Evolutionary conservation across 1,140 invertebrate species (phyloP).

Genomic region (Drosophila bocqueti): DNA sequence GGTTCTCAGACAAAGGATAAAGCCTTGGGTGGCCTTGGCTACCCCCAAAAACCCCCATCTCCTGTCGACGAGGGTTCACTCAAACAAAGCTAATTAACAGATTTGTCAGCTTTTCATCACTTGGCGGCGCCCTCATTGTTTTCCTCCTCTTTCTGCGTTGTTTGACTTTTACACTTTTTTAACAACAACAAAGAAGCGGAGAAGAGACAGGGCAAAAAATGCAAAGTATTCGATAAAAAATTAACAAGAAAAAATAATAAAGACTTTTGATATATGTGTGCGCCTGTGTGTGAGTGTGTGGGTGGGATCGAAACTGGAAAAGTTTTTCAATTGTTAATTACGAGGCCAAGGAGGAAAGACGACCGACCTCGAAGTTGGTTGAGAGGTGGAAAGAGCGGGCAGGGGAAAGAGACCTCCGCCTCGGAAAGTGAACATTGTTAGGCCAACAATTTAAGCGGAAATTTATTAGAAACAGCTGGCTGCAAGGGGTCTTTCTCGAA

Average conservation of each 20-base stretch:
- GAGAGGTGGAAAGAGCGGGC: neutral
- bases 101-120: constrained; percentile 84
- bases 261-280: constrained; percentile 17
- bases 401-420: neutral
- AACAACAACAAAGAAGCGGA: constrained; percentile 39
- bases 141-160: constrained; percentile 57
- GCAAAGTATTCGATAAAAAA: constrained; percentile 64
- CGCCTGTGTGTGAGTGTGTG: constrained; percentile 4
- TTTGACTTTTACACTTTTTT: constrained; percentile 80
- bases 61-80: constrained; percentile 50
- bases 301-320: constrained; percentile 40
- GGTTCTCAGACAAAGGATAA: constrained; percentile 65
- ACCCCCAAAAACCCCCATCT: neutral
- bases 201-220: constrained; percentile 40
- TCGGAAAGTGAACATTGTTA: constrained; percentile 55
- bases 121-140: constrained; percentile 53
- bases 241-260: constrained; percentile 27
- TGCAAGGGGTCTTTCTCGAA: constrained; percentile 43
- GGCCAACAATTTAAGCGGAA: constrained; percentile 79
- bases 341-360: constrained; percentile 40
- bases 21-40: constrained; percentile 18
- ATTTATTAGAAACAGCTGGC: constrained; percentile 78
- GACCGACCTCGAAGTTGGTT: constrained; percentile 3
- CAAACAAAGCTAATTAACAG: constrained; percentile 84
- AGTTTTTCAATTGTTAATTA: constrained; percentile 76